Evolutionary conservation across 2,113 vertebrate species (phyloP).

Genomic region (Spilogale gracilis): DNA sequence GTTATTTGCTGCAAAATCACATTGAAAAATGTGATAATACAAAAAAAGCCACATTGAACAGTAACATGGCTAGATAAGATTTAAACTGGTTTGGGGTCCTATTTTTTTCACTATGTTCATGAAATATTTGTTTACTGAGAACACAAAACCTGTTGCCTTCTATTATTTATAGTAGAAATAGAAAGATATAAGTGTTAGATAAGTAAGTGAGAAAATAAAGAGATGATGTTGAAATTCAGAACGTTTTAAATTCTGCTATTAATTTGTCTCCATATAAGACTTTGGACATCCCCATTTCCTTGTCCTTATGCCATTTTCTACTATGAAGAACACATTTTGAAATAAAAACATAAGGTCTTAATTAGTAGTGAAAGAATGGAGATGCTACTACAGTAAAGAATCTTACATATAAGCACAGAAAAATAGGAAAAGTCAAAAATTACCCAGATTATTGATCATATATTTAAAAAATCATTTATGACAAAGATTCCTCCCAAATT

Average conservation of each 20-base stretch:
- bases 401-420: background rate
- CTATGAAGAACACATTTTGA: background rate
- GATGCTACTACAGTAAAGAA: background rate
- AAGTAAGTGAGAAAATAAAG: background rate
- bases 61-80: background rate
- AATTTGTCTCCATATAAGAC: background rate
- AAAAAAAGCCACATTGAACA: background rate
- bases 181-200: background rate
- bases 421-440: background rate
- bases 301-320: background rate
- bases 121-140: slow-evolving; percentile 38
- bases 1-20: background rate
- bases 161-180: background rate
- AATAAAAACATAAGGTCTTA: background rate
- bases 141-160: background rate
- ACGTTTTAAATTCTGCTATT: background rate
- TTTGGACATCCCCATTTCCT: background rate
- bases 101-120: background rate
- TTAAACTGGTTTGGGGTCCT: background rate
- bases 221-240: background rate
- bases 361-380: background rate
- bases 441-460: background rate
- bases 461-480: background rate
- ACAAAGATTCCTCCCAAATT: background rate
- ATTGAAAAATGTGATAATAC: background rate